Evolutionary conservation across 1,140 invertebrate genomes (phyloP).

Genomic region (Brachionus rubens): DNA sequence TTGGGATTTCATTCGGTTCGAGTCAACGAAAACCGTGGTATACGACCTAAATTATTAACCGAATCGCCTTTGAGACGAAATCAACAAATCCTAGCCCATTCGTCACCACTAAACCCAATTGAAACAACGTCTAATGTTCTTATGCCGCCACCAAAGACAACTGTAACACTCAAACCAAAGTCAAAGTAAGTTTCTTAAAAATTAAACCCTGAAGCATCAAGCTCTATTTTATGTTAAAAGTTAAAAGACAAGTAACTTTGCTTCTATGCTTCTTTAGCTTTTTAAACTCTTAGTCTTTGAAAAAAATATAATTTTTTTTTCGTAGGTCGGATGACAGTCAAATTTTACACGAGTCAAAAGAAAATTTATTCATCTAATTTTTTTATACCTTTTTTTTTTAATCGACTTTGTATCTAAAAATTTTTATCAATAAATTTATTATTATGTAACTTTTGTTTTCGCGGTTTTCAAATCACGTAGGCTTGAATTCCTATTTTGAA

Average conservation of each 20-base stretch:
- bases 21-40: neutral
- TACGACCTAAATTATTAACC: conserved; percentile 1
- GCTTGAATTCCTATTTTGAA: too few species aligned
- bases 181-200: neutral
- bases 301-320: neutral
- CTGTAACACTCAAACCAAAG: neutral
- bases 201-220: too few species aligned
- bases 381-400: neutral
- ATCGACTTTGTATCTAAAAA: too few species aligned
- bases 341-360: conserved; percentile 13
- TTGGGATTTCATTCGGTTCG: neutral
- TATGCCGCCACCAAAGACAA: conserved; percentile 27
- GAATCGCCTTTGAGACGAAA: conserved; percentile 18
- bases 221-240: too few species aligned
- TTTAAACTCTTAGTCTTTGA: neutral
- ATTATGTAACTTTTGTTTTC: too few species aligned
- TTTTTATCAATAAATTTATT: too few species aligned
- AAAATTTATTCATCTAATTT: conserved; percentile 20
- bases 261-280: too few species aligned
- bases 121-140: neutral
- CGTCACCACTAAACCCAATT: conserved; percentile 1
- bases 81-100: conserved; percentile 3
- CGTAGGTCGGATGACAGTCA: neutral
- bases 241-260: too few species aligned
- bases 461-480: too few species aligned